These are phyloP conservation scores for Lochmaea crataegi DNA, from an alignment of 2,888 invertebrate genomes.

Conservation along the genomic window DNA sequence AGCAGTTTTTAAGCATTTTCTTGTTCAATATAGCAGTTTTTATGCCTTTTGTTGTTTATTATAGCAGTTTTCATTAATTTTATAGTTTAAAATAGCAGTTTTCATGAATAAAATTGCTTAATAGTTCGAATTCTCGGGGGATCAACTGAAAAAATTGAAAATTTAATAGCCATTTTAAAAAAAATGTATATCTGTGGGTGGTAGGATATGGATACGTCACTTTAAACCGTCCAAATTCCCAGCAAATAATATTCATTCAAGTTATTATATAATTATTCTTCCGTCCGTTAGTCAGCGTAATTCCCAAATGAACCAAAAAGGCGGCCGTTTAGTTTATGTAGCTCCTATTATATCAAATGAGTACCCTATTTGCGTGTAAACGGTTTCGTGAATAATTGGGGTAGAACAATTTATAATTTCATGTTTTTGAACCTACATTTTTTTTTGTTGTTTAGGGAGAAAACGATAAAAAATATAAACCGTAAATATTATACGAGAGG, in stretches of 20 bases:
- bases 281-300: not conserved
- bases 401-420: conserved; percentile 2
- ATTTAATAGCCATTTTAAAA: too few relatives aligned
- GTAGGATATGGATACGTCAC: not conserved
- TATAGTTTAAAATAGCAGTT: too few relatives aligned
- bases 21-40: too few relatives aligned
- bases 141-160: too few relatives aligned
- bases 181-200: too few relatives aligned
- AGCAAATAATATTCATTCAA: not conserved
- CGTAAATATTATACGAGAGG: too few relatives aligned
- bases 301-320: conserved; percentile 3
- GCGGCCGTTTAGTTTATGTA: not conserved
- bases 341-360: not conserved
- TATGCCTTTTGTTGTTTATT: too few relatives aligned
- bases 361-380: conserved; percentile 2
- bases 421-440: not conserved
- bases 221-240: not conserved
- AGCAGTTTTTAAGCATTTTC: too few relatives aligned
- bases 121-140: too few relatives aligned
- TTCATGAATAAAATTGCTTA: too few relatives aligned
- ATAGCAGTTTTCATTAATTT: too few relatives aligned
- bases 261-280: not conserved
- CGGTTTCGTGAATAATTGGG: conserved; percentile 1
- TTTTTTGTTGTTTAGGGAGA: not conserved
- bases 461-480: too few relatives aligned